These are phyloP conservation scores for Cercocebus atys DNA, from an alignment of 2,113 vertebrate species.

Conservation along the genomic window DNA sequence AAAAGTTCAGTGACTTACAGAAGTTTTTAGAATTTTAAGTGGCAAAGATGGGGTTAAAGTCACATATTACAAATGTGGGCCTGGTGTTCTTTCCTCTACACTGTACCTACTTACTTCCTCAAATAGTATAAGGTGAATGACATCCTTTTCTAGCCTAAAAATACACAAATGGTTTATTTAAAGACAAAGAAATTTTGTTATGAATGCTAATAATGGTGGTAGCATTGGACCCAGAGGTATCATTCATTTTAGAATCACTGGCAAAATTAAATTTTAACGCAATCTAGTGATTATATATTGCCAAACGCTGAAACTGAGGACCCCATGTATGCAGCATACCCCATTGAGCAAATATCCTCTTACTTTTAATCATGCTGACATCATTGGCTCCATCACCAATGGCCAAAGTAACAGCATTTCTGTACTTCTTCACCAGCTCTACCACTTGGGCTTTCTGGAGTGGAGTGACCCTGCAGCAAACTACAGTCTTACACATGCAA, in stretches of 20 bases:
- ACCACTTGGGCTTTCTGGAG: conserved; percentile 91
- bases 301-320: not conserved
- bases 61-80: not conserved
- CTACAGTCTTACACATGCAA: conserved; percentile 88
- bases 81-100: not conserved
- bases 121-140: not conserved
- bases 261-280: not conserved
- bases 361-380: conserved; percentile 92
- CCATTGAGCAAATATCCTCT: conserved; percentile 20
- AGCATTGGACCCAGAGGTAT: not conserved
- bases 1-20: not conserved
- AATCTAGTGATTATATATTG: not conserved
- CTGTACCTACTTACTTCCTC: not conserved
- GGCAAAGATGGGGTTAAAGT: not conserved
- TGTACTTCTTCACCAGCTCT: conserved; percentile 88
- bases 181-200: not conserved
- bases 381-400: conserved; percentile 90
- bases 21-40: not conserved
- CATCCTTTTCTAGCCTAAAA: not conserved
- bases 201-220: not conserved
- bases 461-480: conserved; percentile 88
- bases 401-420: conserved; percentile 86
- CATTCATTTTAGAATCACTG: not conserved
- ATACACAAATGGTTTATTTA: not conserved
- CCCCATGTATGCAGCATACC: too few species aligned